These are phyloP conservation scores for Polydrusus pterygomalis DNA, from an alignment of 2,888 invertebrate species.

Conservation along the genomic window DNA sequence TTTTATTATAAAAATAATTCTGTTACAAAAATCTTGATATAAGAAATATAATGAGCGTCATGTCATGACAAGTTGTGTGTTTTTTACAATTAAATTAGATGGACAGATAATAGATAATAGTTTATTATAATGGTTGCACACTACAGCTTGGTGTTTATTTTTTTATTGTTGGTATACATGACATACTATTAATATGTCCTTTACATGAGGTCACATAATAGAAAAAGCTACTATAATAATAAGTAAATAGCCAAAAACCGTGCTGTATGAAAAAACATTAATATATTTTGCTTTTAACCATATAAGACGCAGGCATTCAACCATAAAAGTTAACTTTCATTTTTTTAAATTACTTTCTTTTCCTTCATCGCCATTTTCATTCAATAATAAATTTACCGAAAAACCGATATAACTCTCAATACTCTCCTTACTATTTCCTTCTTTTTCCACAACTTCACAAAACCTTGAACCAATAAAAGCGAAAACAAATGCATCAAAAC, in stretches of 20 bases:
- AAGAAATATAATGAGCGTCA: background rate
- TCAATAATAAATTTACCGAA: background rate
- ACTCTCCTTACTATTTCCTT: background rate
- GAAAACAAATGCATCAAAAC: constrained; percentile 17
- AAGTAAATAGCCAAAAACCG: too few relatives aligned
- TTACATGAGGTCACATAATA: background rate
- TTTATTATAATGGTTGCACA: constrained; percentile 1
- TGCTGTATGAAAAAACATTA: too few relatives aligned
- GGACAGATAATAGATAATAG: constrained; percentile 4
- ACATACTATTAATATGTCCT: background rate
- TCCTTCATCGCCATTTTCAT: background rate
- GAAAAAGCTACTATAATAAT: too few relatives aligned
- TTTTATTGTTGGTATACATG: background rate
- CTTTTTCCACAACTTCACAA: background rate
- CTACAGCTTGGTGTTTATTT: background rate
- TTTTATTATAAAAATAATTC: background rate
- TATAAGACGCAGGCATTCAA: background rate
- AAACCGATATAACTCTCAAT: background rate
- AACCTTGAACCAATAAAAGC: constrained; percentile 15
- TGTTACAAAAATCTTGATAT: constrained; percentile 16
- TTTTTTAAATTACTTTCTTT: background rate
- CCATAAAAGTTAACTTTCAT: background rate
- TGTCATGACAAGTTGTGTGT: background rate
- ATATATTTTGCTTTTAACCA: too few relatives aligned
- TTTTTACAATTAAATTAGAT: constrained; percentile 13